phyloP scores from a whole-genome alignment of 1,140 invertebrate genomes.

The Bombus haemorrhoidalis region DNA sequence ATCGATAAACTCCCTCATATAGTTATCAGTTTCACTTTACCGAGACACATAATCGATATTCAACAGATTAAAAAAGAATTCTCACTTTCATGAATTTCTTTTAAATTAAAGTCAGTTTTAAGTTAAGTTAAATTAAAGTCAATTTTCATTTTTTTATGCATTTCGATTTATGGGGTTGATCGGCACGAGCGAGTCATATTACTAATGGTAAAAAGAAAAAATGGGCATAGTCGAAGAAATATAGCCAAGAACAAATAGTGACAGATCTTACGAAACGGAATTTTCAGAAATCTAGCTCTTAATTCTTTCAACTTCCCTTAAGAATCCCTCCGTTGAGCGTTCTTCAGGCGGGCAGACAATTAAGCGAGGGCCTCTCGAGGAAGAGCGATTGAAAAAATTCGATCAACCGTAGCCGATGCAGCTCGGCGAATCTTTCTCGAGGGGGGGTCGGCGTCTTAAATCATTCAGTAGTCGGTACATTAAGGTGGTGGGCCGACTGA shows the following conservation, averaged over 20 bases:
- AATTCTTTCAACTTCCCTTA: not conserved
- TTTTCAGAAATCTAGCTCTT: not conserved
- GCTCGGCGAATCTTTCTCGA: slow-evolving; percentile 2
- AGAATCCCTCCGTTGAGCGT: not conserved
- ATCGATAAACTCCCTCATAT: too few relatives aligned
- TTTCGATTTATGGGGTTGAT: not conserved
- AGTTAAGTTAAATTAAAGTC: too few relatives aligned
- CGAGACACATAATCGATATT: too few relatives aligned
- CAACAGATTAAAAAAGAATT: too few relatives aligned
- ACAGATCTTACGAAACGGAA: not conserved
- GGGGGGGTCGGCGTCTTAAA: slow-evolving; percentile 63
- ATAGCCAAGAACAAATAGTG: too few relatives aligned
- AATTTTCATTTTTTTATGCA: not conserved
- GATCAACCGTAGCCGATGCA: not conserved
- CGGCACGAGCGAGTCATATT: too few relatives aligned
- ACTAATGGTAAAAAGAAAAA: not conserved
- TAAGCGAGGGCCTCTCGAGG: not conserved
- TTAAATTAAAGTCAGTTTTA: too few relatives aligned
- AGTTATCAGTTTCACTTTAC: too few relatives aligned
- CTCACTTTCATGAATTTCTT: too few relatives aligned
- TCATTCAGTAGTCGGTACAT: slow-evolving; percentile 74
- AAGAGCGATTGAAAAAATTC: slow-evolving; percentile 20
- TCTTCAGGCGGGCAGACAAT: not conserved
- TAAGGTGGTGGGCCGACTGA: slow-evolving; percentile 75
- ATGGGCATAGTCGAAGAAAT: not conserved